Percentiles rank a stretch among this genome's conserved stretches.
phyloP scores from a whole-genome alignment of 2,888 invertebrate genomes.

The Orthosia gracilis region DNA sequence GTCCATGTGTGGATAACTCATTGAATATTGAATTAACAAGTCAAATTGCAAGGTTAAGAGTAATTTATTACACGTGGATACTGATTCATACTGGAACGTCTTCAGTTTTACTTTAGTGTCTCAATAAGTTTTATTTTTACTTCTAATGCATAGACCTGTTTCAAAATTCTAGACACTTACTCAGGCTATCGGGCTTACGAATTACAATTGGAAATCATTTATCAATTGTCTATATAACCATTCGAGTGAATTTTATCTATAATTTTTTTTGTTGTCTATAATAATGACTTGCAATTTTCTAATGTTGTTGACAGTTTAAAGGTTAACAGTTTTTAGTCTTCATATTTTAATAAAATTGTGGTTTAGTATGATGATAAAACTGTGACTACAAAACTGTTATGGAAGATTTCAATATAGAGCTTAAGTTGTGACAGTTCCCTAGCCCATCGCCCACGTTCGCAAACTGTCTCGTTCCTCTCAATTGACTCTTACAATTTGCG shows the following conservation, averaged over 20 bases:
- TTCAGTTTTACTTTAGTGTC: neutral
- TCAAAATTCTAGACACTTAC: constrained; percentile 18
- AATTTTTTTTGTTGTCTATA: neutral
- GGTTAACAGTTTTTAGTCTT: too few relatives aligned
- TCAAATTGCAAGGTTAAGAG: constrained; percentile 49
- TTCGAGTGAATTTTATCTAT: neutral
- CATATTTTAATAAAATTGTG: neutral
- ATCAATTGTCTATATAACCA: neutral
- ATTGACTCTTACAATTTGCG: constrained; percentile 53
- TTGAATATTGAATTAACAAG: constrained; percentile 50
- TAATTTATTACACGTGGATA: constrained; percentile 23
- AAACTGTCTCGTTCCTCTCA: constrained; percentile 45
- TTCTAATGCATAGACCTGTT: constrained; percentile 6
- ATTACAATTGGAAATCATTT: constrained; percentile 9
- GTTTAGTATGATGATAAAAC: neutral
- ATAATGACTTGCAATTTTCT: neutral
- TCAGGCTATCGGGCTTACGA: neutral
- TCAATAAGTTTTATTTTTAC: neutral
- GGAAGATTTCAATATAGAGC: constrained; percentile 32
- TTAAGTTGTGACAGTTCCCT: constrained; percentile 47
- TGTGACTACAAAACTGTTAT: constrained; percentile 6
- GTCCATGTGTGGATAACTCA: constrained; percentile 20
- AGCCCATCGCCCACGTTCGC: constrained; percentile 49
- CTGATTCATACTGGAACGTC: neutral
- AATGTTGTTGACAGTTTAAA: neutral